phyloP scores from a whole-genome alignment of 64 coral and sea anemone genomes.

The Acropora tenuis region DNA sequence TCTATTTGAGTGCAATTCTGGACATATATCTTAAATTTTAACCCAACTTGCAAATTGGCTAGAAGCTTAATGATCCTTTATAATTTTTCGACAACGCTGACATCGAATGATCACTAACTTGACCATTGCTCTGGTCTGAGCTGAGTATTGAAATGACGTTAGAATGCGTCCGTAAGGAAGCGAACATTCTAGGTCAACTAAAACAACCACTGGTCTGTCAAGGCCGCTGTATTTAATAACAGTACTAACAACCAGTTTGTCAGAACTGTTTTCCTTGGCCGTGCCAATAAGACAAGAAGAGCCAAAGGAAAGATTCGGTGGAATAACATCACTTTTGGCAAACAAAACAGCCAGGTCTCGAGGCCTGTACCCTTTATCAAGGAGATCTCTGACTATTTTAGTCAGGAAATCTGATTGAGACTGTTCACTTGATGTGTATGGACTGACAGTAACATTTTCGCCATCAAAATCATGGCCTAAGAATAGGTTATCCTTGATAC shows the following conservation, averaged over 20 bases:
- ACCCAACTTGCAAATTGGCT: no score
- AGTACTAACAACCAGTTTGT: conserved; percentile 21
- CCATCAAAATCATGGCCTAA: conserved; percentile 50
- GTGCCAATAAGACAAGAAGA: not conserved
- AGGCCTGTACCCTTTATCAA: not conserved
- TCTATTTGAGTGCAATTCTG: no score
- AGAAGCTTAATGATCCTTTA: no score
- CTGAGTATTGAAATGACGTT: not conserved
- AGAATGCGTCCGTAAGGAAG: not conserved
- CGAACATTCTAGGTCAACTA: not conserved
- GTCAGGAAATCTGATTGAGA: not conserved
- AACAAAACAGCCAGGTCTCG: conserved; percentile 49
- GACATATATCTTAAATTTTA: no score
- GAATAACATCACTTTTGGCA: not conserved
- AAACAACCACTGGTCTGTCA: conserved; percentile 50
- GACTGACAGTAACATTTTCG: not conserved
- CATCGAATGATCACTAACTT: conserved; percentile 32
- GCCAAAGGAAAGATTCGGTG: no score
- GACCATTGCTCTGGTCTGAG: conserved; percentile 28
- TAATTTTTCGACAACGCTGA: no score
- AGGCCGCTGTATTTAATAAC: conserved; percentile 58
- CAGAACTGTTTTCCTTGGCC: not conserved
- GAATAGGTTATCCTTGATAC: not conserved
- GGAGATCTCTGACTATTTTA: not conserved
- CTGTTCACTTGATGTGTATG: not conserved